These are phyloP conservation scores for Odobenus rosmarus DNA, from an alignment of 2,113 vertebrate species.

Conservation along the genomic window DNA sequence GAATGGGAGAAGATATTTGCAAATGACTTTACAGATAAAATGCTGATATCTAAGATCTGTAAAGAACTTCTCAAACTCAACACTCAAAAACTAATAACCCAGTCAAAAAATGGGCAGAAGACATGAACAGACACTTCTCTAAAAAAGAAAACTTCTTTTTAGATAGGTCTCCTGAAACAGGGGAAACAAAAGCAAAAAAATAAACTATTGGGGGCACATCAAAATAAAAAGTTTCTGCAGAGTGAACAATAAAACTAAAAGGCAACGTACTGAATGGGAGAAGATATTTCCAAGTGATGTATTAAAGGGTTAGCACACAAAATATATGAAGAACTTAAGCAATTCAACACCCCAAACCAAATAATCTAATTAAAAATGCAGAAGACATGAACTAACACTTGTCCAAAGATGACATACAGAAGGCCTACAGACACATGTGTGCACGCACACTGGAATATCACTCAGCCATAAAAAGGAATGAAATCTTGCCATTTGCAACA, in stretches of 20 bases:
- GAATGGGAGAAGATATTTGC: no score
- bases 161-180: background rate
- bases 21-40: no score
- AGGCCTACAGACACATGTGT: background rate
- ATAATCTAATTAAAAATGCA: background rate
- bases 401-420: background rate
- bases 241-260: background rate
- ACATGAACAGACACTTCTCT: no score
- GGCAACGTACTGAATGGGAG: background rate
- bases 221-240: background rate
- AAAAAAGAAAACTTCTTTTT: background rate
- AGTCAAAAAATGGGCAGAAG: no score
- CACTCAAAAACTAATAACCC: no score
- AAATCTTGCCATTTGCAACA: background rate
- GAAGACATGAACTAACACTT: background rate
- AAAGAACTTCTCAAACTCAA: no score
- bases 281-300: background rate
- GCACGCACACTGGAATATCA: background rate
- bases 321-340: background rate
- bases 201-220: background rate
- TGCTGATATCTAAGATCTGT: no score
- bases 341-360: background rate
- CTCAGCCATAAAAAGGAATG: background rate
- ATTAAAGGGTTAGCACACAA: background rate
- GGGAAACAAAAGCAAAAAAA: background rate